phyloP scores from a whole-genome alignment of 2,113 vertebrate genomes.

The Lethenteron camtschaticum region DNA sequence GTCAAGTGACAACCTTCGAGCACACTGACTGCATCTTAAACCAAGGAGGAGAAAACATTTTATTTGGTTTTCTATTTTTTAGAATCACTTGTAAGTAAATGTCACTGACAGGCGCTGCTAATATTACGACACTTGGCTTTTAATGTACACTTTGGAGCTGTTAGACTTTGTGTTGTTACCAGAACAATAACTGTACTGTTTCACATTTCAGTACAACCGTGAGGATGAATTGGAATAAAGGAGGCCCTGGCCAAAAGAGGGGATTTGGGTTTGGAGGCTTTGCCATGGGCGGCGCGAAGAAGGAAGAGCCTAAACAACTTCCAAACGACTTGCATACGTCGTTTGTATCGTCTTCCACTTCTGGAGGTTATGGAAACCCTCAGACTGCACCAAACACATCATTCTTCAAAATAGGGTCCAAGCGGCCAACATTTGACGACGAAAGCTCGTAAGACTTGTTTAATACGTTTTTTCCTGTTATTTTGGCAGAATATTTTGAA shows the following conservation, averaged over 20 bases:
- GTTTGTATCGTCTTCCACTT: conserved; percentile 30
- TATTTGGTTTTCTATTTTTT: too few relatives aligned
- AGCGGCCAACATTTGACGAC: conserved; percentile 84
- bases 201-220: too few relatives aligned
- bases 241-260: conserved; percentile 65
- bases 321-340: conserved; percentile 54
- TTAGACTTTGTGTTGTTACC: too few relatives aligned
- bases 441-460: conserved; percentile 55
- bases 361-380: conserved; percentile 43
- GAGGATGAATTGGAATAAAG: conserved; percentile 93
- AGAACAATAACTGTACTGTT: too few relatives aligned
- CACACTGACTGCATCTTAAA: too few relatives aligned
- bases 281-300: conserved; percentile 56
- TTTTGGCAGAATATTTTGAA: neutral
- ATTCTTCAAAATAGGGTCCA: conserved; percentile 95
- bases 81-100: too few relatives aligned
- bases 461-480: conserved; percentile 11
- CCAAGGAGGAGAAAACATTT: too few relatives aligned
- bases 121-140: too few relatives aligned
- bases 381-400: conserved; percentile 62
- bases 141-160: too few relatives aligned
- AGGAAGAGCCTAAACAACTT: conserved; percentile 50
- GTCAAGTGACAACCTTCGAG: too few relatives aligned
- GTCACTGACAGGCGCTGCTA: too few relatives aligned
- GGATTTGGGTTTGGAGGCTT: conserved; percentile 96